Evolutionary conservation across 92 coral and sea anemone species (phyloP).

Genomic region (Chrysogorgia sp.): DNA sequence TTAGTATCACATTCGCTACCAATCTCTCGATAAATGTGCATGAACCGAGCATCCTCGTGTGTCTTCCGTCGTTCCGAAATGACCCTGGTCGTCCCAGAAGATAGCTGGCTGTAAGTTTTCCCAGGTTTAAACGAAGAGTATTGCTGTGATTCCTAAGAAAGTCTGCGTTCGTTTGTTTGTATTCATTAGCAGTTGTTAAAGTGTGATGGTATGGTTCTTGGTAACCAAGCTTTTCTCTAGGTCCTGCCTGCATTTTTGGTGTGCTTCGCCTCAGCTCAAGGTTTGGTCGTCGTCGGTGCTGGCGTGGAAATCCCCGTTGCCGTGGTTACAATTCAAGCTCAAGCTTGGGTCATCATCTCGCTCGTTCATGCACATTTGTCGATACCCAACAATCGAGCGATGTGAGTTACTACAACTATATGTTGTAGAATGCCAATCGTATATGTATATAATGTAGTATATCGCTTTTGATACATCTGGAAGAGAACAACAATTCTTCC

Average conservation of each 20-base stretch:
- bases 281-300: conserved; percentile 2
- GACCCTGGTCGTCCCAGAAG: neutral
- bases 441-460: neutral
- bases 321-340: neutral
- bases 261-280: neutral
- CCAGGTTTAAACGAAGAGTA: neutral
- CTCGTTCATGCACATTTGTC: conserved; percentile 33
- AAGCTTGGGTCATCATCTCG: neutral
- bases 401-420: neutral
- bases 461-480: neutral
- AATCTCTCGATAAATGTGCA: conserved; percentile 6
- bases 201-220: neutral
- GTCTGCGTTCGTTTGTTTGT: neutral
- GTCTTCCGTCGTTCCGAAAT: neutral
- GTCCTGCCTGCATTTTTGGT: neutral
- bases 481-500: neutral
- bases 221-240: conserved; percentile 6
- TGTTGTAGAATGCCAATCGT: neutral
- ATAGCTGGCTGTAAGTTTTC: neutral
- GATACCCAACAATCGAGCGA: conserved; percentile 8
- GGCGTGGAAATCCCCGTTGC: neutral
- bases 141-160: neutral
- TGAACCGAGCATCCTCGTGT: conserved; percentile 15
- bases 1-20: conserved; percentile 8
- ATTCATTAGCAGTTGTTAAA: neutral